Evolutionary conservation across 30 jellyfish, hydroid and myxozoan genomes (phyloP).

Genomic region (Cassiopea xamachana): DNA sequence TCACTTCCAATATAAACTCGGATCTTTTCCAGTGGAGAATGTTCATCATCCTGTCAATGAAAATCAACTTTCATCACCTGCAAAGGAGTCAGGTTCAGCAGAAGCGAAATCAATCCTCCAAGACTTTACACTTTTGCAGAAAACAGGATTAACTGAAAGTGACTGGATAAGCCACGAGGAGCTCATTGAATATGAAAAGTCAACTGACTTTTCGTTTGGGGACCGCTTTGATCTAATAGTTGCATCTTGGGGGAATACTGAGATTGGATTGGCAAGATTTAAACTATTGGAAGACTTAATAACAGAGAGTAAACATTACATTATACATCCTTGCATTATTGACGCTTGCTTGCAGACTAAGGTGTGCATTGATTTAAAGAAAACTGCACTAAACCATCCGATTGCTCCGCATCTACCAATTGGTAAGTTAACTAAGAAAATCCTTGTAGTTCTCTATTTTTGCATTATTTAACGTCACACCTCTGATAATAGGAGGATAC

Average conservation of each 20-base stretch:
- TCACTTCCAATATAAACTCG: too few relatives aligned
- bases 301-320: conserved; percentile 3
- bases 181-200: background rate
- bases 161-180: background rate
- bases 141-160: background rate
- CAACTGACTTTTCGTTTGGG: conserved; percentile 12
- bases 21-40: too few relatives aligned
- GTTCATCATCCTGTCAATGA: background rate
- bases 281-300: background rate
- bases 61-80: background rate
- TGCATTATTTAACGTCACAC: background rate
- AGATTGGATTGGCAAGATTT: conserved; percentile 6
- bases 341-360: conserved; percentile 54
- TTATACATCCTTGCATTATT: conserved; percentile 62
- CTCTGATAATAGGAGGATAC: background rate
- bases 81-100: background rate
- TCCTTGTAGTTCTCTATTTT: background rate
- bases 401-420: background rate
- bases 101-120: background rate
- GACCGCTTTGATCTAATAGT: conserved; percentile 32
- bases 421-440: background rate
- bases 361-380: conserved; percentile 1
- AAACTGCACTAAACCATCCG: background rate
- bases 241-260: conserved; percentile 10
- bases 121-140: background rate